phyloP scores from a whole-genome alignment of 2,888 invertebrate species.

The Meandrusa payeni region DNA sequence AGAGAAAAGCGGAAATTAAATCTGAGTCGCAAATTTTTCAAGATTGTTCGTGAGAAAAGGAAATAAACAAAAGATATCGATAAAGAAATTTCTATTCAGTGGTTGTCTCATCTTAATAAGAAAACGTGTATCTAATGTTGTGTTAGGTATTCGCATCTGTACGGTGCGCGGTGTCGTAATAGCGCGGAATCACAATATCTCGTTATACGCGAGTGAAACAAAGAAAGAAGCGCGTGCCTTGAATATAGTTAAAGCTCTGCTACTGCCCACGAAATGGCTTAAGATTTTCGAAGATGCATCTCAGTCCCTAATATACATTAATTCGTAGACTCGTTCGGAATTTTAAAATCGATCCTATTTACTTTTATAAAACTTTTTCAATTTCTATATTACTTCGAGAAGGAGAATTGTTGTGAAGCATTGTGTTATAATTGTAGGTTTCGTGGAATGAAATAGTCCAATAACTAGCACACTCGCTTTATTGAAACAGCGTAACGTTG shows the following conservation, averaged over 20 bases:
- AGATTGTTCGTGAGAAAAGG: too few species aligned
- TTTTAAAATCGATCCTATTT: constrained; percentile 4
- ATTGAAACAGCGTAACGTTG: too few species aligned
- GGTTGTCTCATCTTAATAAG: constrained; percentile 68
- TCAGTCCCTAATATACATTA: constrained; percentile 22
- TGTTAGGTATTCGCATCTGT: constrained; percentile 74
- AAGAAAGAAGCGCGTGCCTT: constrained; percentile 67
- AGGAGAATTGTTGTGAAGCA: too few species aligned
- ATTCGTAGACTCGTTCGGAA: constrained; percentile 11
- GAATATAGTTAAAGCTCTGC: constrained; percentile 42
- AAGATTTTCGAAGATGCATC: constrained; percentile 31
- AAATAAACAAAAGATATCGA: constrained; percentile 40
- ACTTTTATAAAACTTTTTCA: constrained; percentile 6
- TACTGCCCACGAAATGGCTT: constrained; percentile 27
- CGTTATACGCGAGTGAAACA: constrained; percentile 75
- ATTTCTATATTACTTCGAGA: background rate
- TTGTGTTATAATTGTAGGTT: too few species aligned
- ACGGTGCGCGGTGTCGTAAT: constrained; percentile 72
- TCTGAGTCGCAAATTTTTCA: too few species aligned
- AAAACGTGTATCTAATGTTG: constrained; percentile 73
- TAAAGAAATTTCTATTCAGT: constrained; percentile 63
- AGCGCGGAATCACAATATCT: constrained; percentile 76
- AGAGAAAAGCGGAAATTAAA: too few species aligned
- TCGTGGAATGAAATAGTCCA: too few species aligned
- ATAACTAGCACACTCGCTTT: too few species aligned